These are phyloP conservation scores for Synergus itoensis DNA, from an alignment of 2,888 invertebrate species.

Conservation along the genomic window DNA sequence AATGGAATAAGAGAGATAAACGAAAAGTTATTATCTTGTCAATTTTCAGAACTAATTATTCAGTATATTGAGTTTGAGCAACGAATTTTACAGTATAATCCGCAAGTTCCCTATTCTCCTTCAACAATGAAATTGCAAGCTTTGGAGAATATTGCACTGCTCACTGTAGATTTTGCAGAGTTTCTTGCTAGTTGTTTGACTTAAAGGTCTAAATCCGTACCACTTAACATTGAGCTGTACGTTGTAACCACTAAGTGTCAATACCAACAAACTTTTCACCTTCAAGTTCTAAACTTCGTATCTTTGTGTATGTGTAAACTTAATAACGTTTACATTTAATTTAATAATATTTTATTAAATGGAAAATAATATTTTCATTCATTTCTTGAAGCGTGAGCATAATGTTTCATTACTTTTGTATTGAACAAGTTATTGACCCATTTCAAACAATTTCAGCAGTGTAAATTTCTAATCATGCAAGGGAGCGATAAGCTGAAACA, in stretches of 20 bases:
- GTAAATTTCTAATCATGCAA: not conserved
- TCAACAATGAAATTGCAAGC: not conserved
- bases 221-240: slow-evolving; percentile 51
- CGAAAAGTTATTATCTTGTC: not conserved
- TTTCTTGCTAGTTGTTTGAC: slow-evolving; percentile 57
- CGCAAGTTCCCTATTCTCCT: not conserved
- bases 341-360: not conserved
- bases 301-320: not conserved
- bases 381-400: not conserved
- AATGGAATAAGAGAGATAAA: not conserved
- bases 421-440: too few relatives aligned
- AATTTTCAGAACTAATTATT: not conserved
- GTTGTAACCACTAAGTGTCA: slow-evolving; percentile 44
- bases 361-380: too few relatives aligned
- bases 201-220: slow-evolving; percentile 53
- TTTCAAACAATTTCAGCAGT: not conserved
- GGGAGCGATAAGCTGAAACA: not conserved
- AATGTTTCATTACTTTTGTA: not conserved
- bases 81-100: not conserved
- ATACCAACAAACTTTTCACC: slow-evolving; percentile 44
- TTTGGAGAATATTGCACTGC: slow-evolving; percentile 28
- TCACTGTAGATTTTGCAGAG: slow-evolving; percentile 54
- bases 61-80: not conserved
- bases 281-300: not conserved
- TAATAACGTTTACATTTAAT: not conserved